Evolutionary conservation across 2,888 invertebrate species (phyloP), one percentile per base, ranked within the genome.

Genomic region (Chloroclystis v-ata): DNA sequence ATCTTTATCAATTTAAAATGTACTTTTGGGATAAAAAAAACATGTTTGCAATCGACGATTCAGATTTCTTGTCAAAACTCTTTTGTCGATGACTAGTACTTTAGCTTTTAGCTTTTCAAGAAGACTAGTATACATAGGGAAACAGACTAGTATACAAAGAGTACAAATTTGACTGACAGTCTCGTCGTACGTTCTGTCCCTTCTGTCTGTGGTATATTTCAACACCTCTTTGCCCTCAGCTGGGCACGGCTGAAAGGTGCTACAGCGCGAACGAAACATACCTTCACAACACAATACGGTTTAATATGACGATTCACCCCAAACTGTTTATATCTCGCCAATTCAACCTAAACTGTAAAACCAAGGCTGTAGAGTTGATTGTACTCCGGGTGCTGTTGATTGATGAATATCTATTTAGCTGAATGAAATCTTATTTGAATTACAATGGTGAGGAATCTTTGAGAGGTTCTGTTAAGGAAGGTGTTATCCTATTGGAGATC

Each of bases 261-360:
- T 64, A 65, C 70, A 65, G 75, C 67, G 77, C 69, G 76, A 76
- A 76, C 69, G 71, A 71, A 75, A 75, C 78, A 75, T 80, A 82
- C 82, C 82, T 82, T 75, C 59, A 64, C 66, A 72, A 60, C 75
- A 80, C 81, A 82, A 76, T 57, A 62, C 59, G 72, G 68, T 81
- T 82, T 79, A 79, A 77, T 81, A 79, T 74, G 65, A 66, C 71
- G 73, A 73, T 73, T 76, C 76, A 74, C 71, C 73, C 69, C 67
- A 73, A 66, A 60, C 62, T 48, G 69, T 67, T 75, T 43, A 50
- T 30, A 50, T 37, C 11, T 20, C 26, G 26, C 9, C 20, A 35
- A 35, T 10, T 20, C 20, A 35, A 35, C 16, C 35, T 20, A 35
- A 4, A 35, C 20, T 20, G 10, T 35, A 16, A 11, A 6, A 4